Evolutionary conservation across 1,140 invertebrate genomes (phyloP), one percentile per base, ranked within the genome.

Genomic region (Polypedilum vanderplanki): DNA sequence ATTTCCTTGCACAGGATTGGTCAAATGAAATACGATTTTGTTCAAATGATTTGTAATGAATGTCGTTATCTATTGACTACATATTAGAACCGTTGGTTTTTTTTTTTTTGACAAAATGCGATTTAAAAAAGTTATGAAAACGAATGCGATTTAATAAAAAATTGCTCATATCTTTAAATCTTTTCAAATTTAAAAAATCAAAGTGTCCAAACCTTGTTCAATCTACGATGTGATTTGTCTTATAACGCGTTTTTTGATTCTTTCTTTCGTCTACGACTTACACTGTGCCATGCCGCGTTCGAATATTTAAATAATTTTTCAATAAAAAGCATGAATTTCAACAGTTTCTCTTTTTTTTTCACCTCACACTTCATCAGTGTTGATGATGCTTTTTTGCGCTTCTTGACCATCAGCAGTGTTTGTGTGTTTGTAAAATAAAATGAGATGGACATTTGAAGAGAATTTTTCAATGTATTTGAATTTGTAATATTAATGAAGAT

Each of bases 291-390:
- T 15, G 46, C 10, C 46, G 46, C 12, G 10, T 12, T 57, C 12
- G 9, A 57, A 57, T 57, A 57, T 70, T 70, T 70, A 22, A 70
- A 70, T 70, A 70, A 70, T 70, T 70, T 57, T 57, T 70, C 65
- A 22, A 70, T 70, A 70, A 20, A 70, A 70, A 70, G 20, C 65
- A 70, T 70, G 65, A 70, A 70, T 70, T 70, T 70, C 65, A 70
- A 70, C 65, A 70, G 65, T 22, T 70, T 70, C 17, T 70, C 17
- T 20, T 70, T 70, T 67, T 65, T 67, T 67, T 67, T 67, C 7
- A 7, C 20, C 17, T 70, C 65, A 20, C 20, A 18, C 18, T 70
- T 67, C 7, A 7, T 18, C 17, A 18, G 1, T 8, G 7, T 20
- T 18, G 20, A 5, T 70, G 65, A n/a, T 20, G 17, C 18, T 70